Conservation (phyloP, 2,797 vertebrate genomes). For the Pangasius macronema region DNA sequence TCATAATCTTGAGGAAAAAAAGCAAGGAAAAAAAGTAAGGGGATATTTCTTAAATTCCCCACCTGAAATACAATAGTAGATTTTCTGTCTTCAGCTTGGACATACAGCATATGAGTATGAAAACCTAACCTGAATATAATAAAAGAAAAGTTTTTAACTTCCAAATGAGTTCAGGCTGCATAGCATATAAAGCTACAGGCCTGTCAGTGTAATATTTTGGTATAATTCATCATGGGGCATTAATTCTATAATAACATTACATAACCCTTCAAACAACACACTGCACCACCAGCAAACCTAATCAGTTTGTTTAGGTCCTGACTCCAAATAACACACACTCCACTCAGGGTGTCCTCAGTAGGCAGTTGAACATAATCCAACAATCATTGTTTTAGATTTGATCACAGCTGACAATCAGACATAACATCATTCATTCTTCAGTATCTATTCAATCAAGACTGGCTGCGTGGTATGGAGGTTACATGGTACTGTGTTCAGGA, state of each 20-base stretch:
- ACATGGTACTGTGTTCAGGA: neutral
- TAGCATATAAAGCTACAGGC: constrained; percentile 86
- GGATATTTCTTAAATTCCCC: neutral
- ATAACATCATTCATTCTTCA: neutral
- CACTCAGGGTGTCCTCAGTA: constrained; percentile 54
- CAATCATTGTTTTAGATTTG: neutral
- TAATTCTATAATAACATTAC: constrained; percentile 99
- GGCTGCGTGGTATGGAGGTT: too few species aligned
- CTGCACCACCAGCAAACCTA: constrained; percentile 40
- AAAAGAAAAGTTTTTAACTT: constrained; percentile 90
- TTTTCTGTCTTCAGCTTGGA: neutral
- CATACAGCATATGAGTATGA: neutral
- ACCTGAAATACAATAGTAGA: neutral
- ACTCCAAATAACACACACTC: constrained; percentile 37
- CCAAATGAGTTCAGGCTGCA: constrained; percentile 84
- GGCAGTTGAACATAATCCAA: constrained; percentile 28
- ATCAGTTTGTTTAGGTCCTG: constrained; percentile 51
- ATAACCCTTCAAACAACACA: constrained; percentile 80
- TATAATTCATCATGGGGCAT: constrained; percentile 98
- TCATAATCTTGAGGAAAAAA: neutral
- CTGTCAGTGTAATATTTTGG: constrained; percentile 94
- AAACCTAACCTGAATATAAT: constrained; percentile 71
- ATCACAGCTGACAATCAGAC: constrained; percentile 8
- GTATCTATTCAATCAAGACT: neutral
- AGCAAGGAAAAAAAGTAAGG: neutral